Conservation (phyloP, 2,113 vertebrate genomes). For the Delphinus delphis region DNA sequence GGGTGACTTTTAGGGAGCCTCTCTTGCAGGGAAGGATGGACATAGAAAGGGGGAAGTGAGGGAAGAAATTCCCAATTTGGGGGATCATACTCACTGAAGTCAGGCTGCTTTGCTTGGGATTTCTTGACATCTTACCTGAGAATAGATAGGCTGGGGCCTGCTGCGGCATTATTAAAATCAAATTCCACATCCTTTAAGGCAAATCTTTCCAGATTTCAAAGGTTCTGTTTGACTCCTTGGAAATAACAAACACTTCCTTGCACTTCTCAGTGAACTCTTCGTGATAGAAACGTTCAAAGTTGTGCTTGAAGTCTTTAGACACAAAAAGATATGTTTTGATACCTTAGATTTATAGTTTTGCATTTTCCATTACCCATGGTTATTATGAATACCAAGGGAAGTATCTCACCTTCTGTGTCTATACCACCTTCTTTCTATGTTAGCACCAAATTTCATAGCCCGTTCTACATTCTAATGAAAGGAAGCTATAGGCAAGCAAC, state of each 20-base stretch:
- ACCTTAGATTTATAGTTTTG: not conserved
- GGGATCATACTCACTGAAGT: not conserved
- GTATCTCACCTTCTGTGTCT: not conserved
- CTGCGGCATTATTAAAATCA: not conserved
- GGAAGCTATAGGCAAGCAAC: constrained; percentile 20
- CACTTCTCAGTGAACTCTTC: constrained; percentile 63
- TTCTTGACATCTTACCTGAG: constrained; percentile 30
- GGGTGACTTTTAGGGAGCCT: not conserved
- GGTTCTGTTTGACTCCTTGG: constrained; percentile 54
- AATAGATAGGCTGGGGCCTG: not conserved
- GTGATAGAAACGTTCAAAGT: constrained; percentile 57
- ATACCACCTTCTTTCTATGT: not conserved
- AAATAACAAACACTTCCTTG: constrained; percentile 69
- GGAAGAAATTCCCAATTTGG: not conserved
- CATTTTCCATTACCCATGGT: not conserved
- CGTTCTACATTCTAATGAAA: not conserved
- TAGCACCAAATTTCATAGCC: not conserved
- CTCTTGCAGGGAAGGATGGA: not conserved
- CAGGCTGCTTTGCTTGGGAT: not conserved
- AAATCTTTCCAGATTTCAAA: constrained; percentile 74
- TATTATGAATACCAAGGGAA: not conserved
- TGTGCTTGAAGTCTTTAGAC: constrained; percentile 64
- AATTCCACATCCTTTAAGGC: constrained; percentile 14
- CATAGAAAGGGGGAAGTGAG: not conserved
- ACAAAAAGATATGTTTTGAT: constrained; percentile 31